Evolutionary conservation across 2,113 vertebrate genomes (phyloP).

Genomic region (Oryzias melastigma): DNA sequence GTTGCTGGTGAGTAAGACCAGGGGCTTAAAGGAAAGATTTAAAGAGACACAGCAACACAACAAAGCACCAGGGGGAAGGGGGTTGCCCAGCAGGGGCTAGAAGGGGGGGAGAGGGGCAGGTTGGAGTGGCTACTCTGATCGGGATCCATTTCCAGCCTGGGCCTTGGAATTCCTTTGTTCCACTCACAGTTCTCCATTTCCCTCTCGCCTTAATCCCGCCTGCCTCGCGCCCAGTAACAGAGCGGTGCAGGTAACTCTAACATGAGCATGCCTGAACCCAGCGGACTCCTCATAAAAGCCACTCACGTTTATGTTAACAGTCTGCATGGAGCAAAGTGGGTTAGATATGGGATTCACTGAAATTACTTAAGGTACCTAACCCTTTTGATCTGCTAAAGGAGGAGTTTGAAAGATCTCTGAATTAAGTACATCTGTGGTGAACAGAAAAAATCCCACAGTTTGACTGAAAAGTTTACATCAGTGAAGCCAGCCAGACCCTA

Average conservation of each 20-base stretch:
- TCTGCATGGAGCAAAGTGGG: slow-evolving; percentile 8
- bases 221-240: slow-evolving; percentile 66
- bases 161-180: slow-evolving; percentile 77
- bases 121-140: slow-evolving; percentile 66
- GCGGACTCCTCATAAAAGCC: slow-evolving; percentile 36
- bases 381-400: background rate
- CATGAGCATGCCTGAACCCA: slow-evolving; percentile 69
- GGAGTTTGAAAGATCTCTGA: background rate
- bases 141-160: slow-evolving; percentile 72
- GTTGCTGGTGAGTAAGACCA: slow-evolving; percentile 62
- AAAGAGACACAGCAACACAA: slow-evolving; percentile 68
- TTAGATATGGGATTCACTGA: slow-evolving; percentile 7
- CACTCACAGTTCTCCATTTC: slow-evolving; percentile 73
- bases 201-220: slow-evolving; percentile 66
- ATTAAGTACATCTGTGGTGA: background rate
- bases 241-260: slow-evolving; percentile 70
- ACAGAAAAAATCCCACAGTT: slow-evolving; percentile 3
- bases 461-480: slow-evolving; percentile 6
- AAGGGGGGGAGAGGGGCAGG: slow-evolving; percentile 30
- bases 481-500: slow-evolving; percentile 10
- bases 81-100: slow-evolving; percentile 58
- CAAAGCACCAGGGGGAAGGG: slow-evolving; percentile 63
- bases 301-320: slow-evolving; percentile 44
- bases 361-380: slow-evolving; percentile 2
- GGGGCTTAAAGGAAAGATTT: slow-evolving; percentile 65